Evolutionary conservation across 2,888 invertebrate genomes (phyloP), one percentile per base, ranked within the genome.

Genomic region (Caenorhabditis panamensis): DNA sequence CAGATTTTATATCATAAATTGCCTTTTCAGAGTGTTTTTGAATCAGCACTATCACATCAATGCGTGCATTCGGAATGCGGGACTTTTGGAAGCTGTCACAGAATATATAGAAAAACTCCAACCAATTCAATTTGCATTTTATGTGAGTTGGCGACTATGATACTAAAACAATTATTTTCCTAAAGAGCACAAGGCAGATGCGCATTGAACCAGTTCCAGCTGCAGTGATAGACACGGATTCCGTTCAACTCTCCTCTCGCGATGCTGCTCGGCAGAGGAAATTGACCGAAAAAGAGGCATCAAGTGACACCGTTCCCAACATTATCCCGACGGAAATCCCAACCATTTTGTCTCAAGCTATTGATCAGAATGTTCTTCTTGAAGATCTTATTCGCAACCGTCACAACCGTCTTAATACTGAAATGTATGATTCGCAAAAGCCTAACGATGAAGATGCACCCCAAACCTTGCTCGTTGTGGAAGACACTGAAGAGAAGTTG

Each of bases 21-120:
- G 5, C 5, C 9, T 9, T 54, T 84, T 66, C 41, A 86, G 82
- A 54, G 63, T 62, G 16, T 78, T 79, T 2, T 31, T 85, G 8
- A 53, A 56, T 2, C 63, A 76, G 8, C 85, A 62, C 69, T 89
- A 89, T 66, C 86, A 87, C 37, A 47, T 64, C 18, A 85, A 86
- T 28, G 82, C 88, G 16, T 87, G 87, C 64, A 73, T 88, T 18
- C 72, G 79, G 4, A 86, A 84, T 47, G 51, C 51, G 24, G 83
- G 84, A 9, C 62, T 84, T 22, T 56, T 86, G 31, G 83, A 84
- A 62, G 75, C 79, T 2, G 76, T 86, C n/a, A 80, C 82, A 1
- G 41, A 66, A 1, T 41, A 76, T 41, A 78, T 84, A 36, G 85
- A 64, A 1, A 49, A 62, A 11, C 73, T 86, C 2, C 69, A 82